These are phyloP conservation scores for Aythya baeri DNA, from an alignment of 2,113 vertebrate genomes.

Conservation along the genomic window DNA sequence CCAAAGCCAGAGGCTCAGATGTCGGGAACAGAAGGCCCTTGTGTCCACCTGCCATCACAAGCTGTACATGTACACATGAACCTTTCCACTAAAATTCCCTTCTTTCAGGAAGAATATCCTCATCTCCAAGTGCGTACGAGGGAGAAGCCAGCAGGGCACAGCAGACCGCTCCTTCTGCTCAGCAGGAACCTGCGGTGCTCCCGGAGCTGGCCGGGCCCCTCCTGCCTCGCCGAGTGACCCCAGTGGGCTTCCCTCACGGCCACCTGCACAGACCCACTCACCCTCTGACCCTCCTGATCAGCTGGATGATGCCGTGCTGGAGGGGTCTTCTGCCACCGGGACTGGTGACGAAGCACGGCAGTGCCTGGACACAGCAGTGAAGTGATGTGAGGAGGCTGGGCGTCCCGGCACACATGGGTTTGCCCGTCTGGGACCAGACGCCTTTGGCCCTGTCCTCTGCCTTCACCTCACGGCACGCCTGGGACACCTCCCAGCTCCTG, in stretches of 20 bases:
- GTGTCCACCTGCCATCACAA: neutral
- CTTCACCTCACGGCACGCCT: rapidly evolving
- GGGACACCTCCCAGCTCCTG: neutral
- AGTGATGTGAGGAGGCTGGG: neutral
- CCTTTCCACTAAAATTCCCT: neutral
- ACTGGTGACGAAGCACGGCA: neutral
- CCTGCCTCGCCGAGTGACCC: neutral
- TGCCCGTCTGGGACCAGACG: no score
- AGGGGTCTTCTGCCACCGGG: no score
- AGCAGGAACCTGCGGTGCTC: neutral
- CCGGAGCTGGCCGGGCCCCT: neutral
- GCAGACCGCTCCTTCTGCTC: neutral
- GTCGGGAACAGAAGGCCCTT: neutral
- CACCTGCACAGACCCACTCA: rapidly evolving
- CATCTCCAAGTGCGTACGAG: rapidly evolving
- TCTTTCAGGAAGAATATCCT: neutral
- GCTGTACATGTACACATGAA: neutral
- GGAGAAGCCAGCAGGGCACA: neutral
- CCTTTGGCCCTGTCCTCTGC: neutral
- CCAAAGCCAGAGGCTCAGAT: neutral
- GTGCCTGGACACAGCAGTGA: neutral
- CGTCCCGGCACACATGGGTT: rapidly evolving
- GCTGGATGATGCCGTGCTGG: rapidly evolving
- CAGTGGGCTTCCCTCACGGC: neutral
- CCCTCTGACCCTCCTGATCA: neutral